Base-by-base conservation (phyloP, 2,888 invertebrate species). In the Mimumesa dahlbomi region DNA sequence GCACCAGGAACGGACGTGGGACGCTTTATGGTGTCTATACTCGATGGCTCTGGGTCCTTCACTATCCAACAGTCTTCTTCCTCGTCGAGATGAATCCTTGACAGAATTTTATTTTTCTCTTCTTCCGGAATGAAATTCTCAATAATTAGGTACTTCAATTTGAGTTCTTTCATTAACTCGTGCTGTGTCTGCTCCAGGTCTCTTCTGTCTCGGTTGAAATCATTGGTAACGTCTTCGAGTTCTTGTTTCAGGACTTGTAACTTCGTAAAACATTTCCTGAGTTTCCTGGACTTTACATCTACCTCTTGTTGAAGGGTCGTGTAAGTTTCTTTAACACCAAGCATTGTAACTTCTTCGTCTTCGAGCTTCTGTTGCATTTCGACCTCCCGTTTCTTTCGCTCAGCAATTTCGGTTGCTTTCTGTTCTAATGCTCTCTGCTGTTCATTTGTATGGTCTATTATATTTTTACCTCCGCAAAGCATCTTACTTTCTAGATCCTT, bases 311-410 rank as follows among this genome's bases (percentile, higher is more conserved):
- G 97, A 61, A 99, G 91, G 52, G 95, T 96, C 6, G 96, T 93
- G 86, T 96, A 98, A 0, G 97, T 98, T 85, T 95, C 96, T 62
- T 95, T 94, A 58, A 99, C 94, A 85, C 96, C 98, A 49, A 95
- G 91, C 11, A 97, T 96, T 13, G 95, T 96, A 88, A 98, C 96
- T 88, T 99, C 98, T 88, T 98, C 96, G 82, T 96, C 91, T 85
- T 99, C 98, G 54, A 99, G 92, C 86, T 95, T 94, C 90, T 98
- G 97, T 85, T 96, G 95, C 93, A 99, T 98, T 90, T 98, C 98
- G 57, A 98, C 91, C 86, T 95, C 95, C 48, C 91, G 89, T 82
- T 92, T 93, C 91, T 95, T 95, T 76, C 98, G 92, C 87, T 98
- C 98, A 0, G 97, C 95, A 69, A 99, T 96, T 90, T 98, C 98